phyloP scores from a whole-genome alignment of 2,113 vertebrate genomes.

The Myotis yumanensis region DNA sequence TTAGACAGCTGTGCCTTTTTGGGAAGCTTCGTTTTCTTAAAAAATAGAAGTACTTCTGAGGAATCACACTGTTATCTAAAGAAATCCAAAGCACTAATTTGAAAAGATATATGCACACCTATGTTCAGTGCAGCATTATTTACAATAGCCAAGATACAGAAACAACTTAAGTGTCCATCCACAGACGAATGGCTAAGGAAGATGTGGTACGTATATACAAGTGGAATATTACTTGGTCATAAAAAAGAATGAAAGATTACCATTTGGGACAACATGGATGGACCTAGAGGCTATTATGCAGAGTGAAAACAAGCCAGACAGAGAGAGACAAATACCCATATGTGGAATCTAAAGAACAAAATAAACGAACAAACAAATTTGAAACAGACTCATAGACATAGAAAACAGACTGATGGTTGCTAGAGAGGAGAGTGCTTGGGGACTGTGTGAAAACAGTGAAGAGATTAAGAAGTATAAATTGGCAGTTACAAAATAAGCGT shows the following conservation, averaged over 20 bases:
- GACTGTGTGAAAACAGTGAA: not conserved
- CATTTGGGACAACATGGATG: not conserved
- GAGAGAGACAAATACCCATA: not conserved
- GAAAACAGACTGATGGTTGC: not conserved
- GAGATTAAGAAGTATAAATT: not conserved
- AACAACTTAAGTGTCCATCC: not conserved
- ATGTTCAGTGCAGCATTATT: not conserved
- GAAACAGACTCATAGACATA: not conserved
- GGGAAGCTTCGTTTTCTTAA: not conserved
- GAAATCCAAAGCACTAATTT: not conserved
- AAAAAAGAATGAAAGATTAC: not conserved
- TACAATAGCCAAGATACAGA: not conserved
- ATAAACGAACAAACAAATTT: not conserved
- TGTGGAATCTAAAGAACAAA: not conserved
- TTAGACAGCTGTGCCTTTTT: not conserved
- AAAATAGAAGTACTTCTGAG: not conserved
- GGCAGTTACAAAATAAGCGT: not conserved
- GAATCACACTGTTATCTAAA: not conserved
- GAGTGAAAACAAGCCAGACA: not conserved
- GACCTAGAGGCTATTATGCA: not conserved
- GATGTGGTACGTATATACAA: not conserved
- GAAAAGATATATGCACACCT: not conserved
- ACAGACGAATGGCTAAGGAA: not conserved
- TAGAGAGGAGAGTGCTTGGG: not conserved
- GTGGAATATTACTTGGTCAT: not conserved